Evolutionary conservation across 2,888 invertebrate genomes (phyloP).

Genomic region (Morpho deidamia): DNA sequence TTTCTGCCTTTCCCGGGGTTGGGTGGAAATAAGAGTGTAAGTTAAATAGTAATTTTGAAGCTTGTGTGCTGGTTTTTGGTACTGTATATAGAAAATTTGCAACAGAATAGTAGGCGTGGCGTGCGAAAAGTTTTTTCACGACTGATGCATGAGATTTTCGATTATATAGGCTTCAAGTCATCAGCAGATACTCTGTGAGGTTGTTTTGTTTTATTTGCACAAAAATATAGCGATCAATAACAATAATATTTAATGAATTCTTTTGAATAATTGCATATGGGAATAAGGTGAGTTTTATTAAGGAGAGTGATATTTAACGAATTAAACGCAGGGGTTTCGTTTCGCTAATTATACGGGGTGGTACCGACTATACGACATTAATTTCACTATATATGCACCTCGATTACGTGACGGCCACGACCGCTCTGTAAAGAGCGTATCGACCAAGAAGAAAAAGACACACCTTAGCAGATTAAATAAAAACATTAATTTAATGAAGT

Average conservation of each 20-base stretch:
- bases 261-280: conserved; percentile 18
- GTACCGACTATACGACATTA: too few relatives aligned
- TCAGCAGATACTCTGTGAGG: neutral
- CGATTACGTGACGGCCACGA: too few relatives aligned
- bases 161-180: neutral
- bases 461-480: too few relatives aligned
- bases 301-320: conserved; percentile 5
- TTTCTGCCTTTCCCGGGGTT: conserved; percentile 63
- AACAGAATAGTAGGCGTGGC: neutral
- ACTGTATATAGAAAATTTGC: conserved; percentile 5
- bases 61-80: conserved; percentile 46
- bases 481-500: too few relatives aligned
- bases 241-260: neutral
- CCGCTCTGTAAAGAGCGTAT: too few relatives aligned
- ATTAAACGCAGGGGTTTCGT: too few relatives aligned
- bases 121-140: neutral
- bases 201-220: conserved; percentile 2
- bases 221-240: neutral
- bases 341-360: too few relatives aligned
- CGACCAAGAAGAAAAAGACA: too few relatives aligned
- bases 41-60: conserved; percentile 49
- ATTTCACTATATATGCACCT: too few relatives aligned
- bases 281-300: conserved; percentile 17
- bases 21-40: conserved; percentile 70
- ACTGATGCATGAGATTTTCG: neutral